Evolutionary conservation across 2,113 vertebrate species (phyloP), one percentile per base, ranked within the genome.

Genomic region (Benitochromis conjunctus): DNA sequence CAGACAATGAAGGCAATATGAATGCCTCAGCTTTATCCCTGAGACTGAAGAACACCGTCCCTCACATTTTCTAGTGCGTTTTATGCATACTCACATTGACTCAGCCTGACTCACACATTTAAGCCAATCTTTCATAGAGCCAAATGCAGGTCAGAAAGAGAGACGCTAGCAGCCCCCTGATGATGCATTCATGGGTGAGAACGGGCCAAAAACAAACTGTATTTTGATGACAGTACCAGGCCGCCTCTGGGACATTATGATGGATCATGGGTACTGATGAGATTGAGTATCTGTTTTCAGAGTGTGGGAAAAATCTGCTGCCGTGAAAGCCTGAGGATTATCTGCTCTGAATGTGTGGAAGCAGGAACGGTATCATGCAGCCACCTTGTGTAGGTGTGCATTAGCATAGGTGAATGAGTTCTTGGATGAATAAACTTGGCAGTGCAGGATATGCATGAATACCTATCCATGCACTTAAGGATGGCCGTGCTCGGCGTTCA

Each of bases 381-480:
- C 83, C 78, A 85, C 77, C 18, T 81, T 19, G 84, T 88, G 94
- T 92, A 88, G 91, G 92, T 90, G 92, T 89, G 83, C 56, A 90
- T 94, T 86, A 87, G 87, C 92, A 88, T 83, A 90, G 88, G 92
- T 87, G 84, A 86, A 85, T 26, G 86, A 80, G 93, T 80, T 82
- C 54, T 55, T 21, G 64, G 10, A 56, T 84, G 89, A 89, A 88
- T 66, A 86, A 88, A 84, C 81, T 74, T 88, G 83, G 90, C 89
- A 48, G 31, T n/a, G 81, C 36, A 38, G 24, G 62, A 83, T 64
- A 69, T 26, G 51, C 58, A 83, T 29, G 76, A 46, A 78, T 31
- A 86, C 51, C 71, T 76, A 6, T 41, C 16, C 69, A 38, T 85
- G 86, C 80, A 43, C 62, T 86, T 31, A 64, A 48, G 14, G 53